A percentile compares a stretch with the other conserved stretches of the same genome.
phyloP scores from a whole-genome alignment of 2,797 vertebrate genomes.

The Hipposideros larvatus region DNA sequence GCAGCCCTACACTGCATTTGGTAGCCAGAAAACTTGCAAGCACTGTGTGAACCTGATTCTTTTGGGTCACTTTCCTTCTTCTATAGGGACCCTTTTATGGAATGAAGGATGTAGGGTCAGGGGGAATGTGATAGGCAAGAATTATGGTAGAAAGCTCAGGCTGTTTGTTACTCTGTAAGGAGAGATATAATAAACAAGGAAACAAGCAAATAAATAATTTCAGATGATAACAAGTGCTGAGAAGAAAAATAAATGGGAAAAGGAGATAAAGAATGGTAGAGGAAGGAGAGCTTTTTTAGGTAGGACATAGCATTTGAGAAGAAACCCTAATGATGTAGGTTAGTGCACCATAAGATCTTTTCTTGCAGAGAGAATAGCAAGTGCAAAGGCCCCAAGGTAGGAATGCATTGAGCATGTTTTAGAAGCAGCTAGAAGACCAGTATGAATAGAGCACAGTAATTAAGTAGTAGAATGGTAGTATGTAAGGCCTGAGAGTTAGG shows the following conservation, averaged over 20 bases:
- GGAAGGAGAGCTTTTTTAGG: background rate
- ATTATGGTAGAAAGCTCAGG: slow-evolving; percentile 9
- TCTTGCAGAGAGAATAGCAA: background rate
- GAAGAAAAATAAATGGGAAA: background rate
- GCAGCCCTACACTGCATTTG: background rate
- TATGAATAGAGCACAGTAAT: no score
- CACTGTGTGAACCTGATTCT: background rate
- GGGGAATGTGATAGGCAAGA: background rate
- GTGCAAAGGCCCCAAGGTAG: no score
- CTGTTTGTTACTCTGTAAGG: background rate
- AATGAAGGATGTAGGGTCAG: background rate
- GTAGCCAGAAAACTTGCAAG: background rate
- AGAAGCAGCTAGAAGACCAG: no score
- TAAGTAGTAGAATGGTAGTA: no score
- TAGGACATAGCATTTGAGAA: background rate
- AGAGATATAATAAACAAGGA: background rate
- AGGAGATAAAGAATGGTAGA: background rate
- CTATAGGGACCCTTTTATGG: background rate
- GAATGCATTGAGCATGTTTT: background rate
- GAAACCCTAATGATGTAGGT: background rate
- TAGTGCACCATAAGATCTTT: background rate
- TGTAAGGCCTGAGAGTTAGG: no score
- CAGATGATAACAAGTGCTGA: background rate
- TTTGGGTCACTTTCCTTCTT: slow-evolving; percentile 33
- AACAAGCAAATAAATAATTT: background rate